Percentiles rank a stretch among this genome's conserved stretches.
Conservation (phyloP, 2,888 invertebrate species). For the Leptarthrus brevirostris region DNA sequence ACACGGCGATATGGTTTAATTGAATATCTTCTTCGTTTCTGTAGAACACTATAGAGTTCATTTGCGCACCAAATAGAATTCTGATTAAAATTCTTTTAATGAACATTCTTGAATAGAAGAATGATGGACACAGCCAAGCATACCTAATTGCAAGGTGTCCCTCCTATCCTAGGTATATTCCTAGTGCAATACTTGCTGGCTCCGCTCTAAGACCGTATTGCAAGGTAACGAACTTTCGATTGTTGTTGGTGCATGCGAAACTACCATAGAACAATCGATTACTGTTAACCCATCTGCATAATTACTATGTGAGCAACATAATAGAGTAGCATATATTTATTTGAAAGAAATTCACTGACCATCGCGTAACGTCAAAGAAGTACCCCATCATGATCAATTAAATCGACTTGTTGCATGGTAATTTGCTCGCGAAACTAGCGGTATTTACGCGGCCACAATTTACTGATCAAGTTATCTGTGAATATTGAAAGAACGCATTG, state of each 20-base stretch:
- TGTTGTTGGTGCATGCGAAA: too few species aligned
- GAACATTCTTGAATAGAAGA: neutral
- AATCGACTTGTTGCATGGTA: conserved; percentile 29
- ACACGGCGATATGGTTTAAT: conserved; percentile 25
- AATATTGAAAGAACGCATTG: too few species aligned
- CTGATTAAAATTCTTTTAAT: conserved; percentile 15
- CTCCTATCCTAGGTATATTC: too few species aligned
- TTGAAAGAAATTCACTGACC: conserved; percentile 19
- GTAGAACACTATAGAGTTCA: too few species aligned
- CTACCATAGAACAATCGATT: neutral
- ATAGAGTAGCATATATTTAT: neutral
- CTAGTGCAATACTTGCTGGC: too few species aligned
- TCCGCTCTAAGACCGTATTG: too few species aligned
- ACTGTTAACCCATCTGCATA: conserved; percentile 27
- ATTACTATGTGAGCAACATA: conserved; percentile 1
- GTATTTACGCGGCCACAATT: neutral
- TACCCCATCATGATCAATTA: conserved; percentile 30
- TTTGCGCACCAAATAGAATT: neutral
- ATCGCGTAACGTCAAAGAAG: conserved; percentile 24
- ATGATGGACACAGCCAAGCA: neutral
- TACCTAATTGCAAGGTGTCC: too few species aligned
- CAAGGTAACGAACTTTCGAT: too few species aligned
- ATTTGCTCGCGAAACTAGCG: conserved; percentile 17
- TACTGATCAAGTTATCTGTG: neutral
- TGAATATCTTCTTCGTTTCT: conserved; percentile 10